Evolutionary conservation across 2,113 vertebrate species (phyloP).

Genomic region (Scolopax mira): DNA sequence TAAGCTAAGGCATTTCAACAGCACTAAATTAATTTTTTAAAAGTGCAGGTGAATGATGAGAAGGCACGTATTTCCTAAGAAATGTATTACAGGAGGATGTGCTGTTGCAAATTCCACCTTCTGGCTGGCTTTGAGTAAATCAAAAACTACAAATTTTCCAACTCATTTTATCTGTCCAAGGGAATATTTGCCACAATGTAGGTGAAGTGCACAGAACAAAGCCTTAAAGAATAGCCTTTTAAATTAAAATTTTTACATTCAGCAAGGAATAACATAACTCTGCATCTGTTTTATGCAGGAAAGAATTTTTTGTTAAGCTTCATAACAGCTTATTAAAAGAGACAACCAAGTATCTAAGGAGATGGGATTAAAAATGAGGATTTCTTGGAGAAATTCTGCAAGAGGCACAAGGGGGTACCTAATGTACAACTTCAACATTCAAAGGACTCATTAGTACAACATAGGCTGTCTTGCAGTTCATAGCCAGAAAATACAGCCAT

Average conservation of each 20-base stretch:
- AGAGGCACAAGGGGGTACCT: neutral
- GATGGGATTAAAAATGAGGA: neutral
- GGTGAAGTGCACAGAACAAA: neutral
- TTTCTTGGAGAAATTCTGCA: conserved; percentile 2
- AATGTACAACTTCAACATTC: neutral
- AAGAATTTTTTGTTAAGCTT: neutral
- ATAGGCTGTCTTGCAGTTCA: neutral
- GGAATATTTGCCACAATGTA: neutral
- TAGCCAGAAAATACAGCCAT: neutral
- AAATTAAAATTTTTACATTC: neutral
- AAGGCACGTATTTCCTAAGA: neutral
- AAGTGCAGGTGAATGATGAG: neutral
- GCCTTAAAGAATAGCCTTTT: neutral
- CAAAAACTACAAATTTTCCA: neutral
- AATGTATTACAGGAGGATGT: neutral
- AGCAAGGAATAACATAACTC: neutral
- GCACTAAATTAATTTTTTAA: neutral
- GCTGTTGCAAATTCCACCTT: neutral
- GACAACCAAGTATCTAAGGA: conserved; percentile 5
- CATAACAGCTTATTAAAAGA: conserved; percentile 26
- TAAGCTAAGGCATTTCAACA: neutral
- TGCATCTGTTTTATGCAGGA: neutral
- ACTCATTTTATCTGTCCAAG: neutral
- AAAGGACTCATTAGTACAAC: neutral
- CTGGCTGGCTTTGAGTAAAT: neutral